A percentile compares a stretch with the other conserved stretches of the same genome.
Evolutionary conservation across 2,888 invertebrate genomes (phyloP).

Genomic region (Colostygia pectinataria): DNA sequence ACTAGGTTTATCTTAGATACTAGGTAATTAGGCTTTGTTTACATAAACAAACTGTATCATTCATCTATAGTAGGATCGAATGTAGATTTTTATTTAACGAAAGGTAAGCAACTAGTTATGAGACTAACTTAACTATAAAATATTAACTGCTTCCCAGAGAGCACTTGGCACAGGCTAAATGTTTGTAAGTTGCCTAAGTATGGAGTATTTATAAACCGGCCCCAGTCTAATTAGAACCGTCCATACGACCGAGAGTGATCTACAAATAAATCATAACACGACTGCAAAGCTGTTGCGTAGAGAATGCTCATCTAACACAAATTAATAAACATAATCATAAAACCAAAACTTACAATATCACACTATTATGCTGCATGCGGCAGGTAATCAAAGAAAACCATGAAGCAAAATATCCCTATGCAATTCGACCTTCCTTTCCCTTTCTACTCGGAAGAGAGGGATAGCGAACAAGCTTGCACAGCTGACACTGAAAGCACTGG

Average conservation of each 20-base stretch:
- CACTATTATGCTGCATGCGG: constrained; percentile 57
- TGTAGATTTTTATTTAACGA: background rate
- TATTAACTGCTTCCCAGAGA: constrained; percentile 34
- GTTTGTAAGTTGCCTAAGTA: constrained; percentile 63
- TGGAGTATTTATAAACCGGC: constrained; percentile 67
- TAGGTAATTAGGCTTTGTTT: too few species aligned
- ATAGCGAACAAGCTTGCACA: constrained; percentile 63
- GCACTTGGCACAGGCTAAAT: constrained; percentile 55
- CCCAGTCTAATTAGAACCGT: constrained; percentile 65
- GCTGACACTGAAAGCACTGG: constrained; percentile 78
- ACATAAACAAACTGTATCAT: background rate
- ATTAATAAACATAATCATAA: constrained; percentile 18
- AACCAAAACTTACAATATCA: constrained; percentile 65
- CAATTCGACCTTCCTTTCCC: constrained; percentile 69
- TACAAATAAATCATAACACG: constrained; percentile 60
- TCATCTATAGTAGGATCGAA: background rate
- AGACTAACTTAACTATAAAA: constrained; percentile 18
- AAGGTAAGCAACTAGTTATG: too few species aligned
- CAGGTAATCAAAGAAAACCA: constrained; percentile 61
- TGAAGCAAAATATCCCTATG: constrained; percentile 71
- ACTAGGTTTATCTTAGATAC: too few species aligned
- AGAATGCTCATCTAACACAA: constrained; percentile 27
- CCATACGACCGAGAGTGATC: constrained; percentile 60
- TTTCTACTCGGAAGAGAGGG: constrained; percentile 66
- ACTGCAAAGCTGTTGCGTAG: constrained; percentile 27